These are phyloP conservation scores for Helicoverpa zea DNA, from an alignment of 1,140 invertebrate species.

Conservation along the genomic window DNA sequence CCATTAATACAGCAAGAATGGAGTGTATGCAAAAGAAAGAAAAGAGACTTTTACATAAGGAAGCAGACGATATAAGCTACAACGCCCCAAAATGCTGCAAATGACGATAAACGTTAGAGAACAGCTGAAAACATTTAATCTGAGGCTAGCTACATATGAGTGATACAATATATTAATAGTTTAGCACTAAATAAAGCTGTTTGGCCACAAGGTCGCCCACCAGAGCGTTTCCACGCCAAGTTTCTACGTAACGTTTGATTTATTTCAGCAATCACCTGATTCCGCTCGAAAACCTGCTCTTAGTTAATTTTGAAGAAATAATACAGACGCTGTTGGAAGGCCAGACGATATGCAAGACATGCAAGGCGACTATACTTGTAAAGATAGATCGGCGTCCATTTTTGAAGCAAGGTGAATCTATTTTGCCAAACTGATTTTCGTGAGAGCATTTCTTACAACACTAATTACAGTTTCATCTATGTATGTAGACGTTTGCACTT, in stretches of 20 bases:
- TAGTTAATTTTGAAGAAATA: neutral
- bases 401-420: neutral
- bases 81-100: neutral
- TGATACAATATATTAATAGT: conserved; percentile 32
- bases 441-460: neutral
- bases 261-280: conserved; percentile 29
- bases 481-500: too few species aligned
- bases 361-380: neutral
- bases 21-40: too few species aligned
- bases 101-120: neutral
- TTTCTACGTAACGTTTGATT: conserved; percentile 15
- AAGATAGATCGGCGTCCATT: neutral
- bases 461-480: too few species aligned
- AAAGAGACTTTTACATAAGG: neutral
- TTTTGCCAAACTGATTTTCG: neutral
- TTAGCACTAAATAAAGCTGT: conserved; percentile 34
- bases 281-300: neutral
- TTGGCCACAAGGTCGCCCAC: conserved; percentile 2
- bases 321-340: neutral
- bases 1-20: too few species aligned
- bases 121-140: too few species aligned
- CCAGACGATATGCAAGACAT: neutral
- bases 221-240: neutral
- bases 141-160: too few species aligned
- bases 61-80: too few species aligned